A percentile compares a stretch with the other conserved stretches of the same genome.
Conservation (phyloP, 2,888 invertebrate genomes). For the Leptura quadrifasciata region DNA sequence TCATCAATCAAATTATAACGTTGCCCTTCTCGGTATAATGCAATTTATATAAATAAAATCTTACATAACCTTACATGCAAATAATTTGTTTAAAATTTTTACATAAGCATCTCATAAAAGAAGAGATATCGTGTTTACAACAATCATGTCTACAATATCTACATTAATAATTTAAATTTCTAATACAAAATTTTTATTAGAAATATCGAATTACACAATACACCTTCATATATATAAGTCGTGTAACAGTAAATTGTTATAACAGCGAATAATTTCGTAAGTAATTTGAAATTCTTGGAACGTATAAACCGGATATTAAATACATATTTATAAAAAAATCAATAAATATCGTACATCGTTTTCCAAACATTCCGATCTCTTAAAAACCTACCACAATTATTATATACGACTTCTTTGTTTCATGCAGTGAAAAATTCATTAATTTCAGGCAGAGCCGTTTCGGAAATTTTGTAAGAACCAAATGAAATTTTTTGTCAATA, state of each 20-base stretch:
- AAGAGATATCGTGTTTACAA: conserved; percentile 28
- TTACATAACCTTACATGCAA: conserved; percentile 53
- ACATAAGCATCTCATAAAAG: conserved; percentile 25
- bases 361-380: not conserved
- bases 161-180: conserved; percentile 42
- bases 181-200: conserved; percentile 28
- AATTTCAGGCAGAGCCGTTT: not conserved
- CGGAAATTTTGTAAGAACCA: not conserved
- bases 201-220: conserved; percentile 33
- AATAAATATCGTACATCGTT: conserved; percentile 13
- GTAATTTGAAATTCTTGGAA: conserved; percentile 12
- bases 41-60: conserved; percentile 55
- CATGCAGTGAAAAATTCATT: not conserved
- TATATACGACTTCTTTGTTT: conserved; percentile 16
- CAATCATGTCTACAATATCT: conserved; percentile 39
- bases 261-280: conserved; percentile 10
- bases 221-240: not conserved
- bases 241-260: conserved; percentile 22
- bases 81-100: conserved; percentile 52
- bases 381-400: conserved; percentile 9
- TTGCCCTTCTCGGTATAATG: conserved; percentile 32
- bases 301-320: conserved; percentile 28
- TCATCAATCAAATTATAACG: conserved; percentile 7
- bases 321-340: conserved; percentile 27
- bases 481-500: not conserved